phyloP scores from a whole-genome alignment of 1,140 invertebrate species.

The Macrostomum lignano region DNA sequence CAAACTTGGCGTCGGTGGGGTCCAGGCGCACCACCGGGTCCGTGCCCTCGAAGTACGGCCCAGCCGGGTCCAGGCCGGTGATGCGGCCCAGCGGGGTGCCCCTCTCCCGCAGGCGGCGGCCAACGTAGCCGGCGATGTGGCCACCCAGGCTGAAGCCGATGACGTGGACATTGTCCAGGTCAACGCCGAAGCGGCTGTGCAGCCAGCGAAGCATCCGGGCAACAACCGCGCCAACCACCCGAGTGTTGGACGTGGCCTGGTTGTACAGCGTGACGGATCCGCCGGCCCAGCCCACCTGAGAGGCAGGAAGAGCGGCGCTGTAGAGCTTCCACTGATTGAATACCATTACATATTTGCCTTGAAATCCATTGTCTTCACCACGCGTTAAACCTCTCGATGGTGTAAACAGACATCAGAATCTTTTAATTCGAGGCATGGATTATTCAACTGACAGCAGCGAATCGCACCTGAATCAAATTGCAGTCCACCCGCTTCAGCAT shows the following conservation, averaged over 20 bases:
- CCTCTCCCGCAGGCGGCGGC: conserved; percentile 8
- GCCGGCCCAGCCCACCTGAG: conserved; percentile 8
- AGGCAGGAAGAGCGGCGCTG: no score
- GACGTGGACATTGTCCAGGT: conserved; percentile 11
- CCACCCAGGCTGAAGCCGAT: conserved; percentile 22
- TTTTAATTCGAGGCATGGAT: no score
- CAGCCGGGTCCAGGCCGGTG: conserved; percentile 13
- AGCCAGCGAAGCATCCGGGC: conserved; percentile 3
- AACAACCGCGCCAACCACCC: conserved; percentile 6
- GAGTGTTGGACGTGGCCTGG: conserved; percentile 9
- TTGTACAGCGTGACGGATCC: conserved; percentile 7
- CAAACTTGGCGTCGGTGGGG: conserved; percentile 47
- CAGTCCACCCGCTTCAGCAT: no score
- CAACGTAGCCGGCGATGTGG: conserved; percentile 18
- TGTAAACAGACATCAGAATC: no score
- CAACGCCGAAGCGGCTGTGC: background rate
- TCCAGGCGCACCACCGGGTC: conserved; percentile 23
- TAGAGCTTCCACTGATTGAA: no score
- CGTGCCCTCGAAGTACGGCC: conserved; percentile 18
- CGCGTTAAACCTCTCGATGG: no score
- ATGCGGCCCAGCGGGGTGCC: conserved; percentile 15
- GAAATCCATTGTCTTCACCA: no score
- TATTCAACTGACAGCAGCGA: no score
- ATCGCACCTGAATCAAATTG: no score
- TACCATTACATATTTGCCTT: no score